A percentile compares a stretch with the other conserved stretches of the same genome.
These are phyloP conservation scores for Plecturocebus donacophilus DNA, from an alignment of 2,113 vertebrate species.

Conservation along the genomic window DNA sequence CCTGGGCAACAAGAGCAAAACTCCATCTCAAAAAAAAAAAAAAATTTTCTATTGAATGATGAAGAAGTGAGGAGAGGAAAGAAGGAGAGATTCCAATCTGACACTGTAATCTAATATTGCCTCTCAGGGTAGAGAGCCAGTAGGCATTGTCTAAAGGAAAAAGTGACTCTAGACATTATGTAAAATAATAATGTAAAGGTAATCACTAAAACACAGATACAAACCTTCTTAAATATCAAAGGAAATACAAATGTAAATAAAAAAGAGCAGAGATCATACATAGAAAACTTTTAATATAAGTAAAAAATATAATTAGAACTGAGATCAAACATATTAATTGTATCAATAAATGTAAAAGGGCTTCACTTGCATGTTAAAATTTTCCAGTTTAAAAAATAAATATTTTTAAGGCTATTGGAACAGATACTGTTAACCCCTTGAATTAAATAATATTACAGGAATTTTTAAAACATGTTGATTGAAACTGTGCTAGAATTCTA, in stretches of 20 bases:
- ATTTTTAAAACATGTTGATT: not conserved
- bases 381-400: not conserved
- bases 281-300: not conserved
- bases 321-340: not conserved
- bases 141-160: not conserved
- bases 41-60: not conserved
- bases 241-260: not conserved
- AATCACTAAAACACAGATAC: not conserved
- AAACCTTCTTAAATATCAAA: not conserved
- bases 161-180: not conserved
- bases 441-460: not conserved
- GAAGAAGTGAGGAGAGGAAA: not conserved
- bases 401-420: not conserved
- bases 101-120: not conserved
- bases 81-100: not conserved
- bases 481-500: not conserved
- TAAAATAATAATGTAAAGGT: not conserved
- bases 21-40: no score
- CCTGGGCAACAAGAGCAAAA: no score
- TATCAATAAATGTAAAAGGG: not conserved
- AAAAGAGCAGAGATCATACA: not conserved
- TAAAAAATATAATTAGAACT: not conserved
- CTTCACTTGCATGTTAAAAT: not conserved
- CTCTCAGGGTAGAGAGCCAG: not conserved
- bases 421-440: not conserved